Percentiles rank a stretch among this genome's conserved stretches.
phyloP scores from a whole-genome alignment of 2,888 invertebrate genomes.

The Pinctada fucata region DNA sequence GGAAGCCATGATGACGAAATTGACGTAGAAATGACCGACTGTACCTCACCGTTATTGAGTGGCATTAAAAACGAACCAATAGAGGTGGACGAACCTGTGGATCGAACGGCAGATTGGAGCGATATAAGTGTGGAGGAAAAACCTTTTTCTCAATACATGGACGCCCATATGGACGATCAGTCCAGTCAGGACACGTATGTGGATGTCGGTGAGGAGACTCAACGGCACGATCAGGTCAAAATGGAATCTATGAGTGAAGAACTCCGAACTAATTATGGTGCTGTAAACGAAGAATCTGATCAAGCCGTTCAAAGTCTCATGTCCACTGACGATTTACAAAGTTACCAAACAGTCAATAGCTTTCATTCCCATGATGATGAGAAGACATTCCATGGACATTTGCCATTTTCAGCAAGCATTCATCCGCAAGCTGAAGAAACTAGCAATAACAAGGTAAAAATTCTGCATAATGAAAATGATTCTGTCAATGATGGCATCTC shows the following conservation, averaged over 20 bases:
- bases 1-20: conserved; percentile 24
- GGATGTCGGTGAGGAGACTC: not conserved
- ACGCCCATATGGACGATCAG: not conserved
- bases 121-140: conserved; percentile 24
- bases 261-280: not conserved
- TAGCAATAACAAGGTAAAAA: not conserved
- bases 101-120: conserved; percentile 9
- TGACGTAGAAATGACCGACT: conserved; percentile 3
- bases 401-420: not conserved
- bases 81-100: conserved; percentile 4
- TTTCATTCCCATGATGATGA: conserved; percentile 4
- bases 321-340: conserved; percentile 13
- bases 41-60: not conserved
- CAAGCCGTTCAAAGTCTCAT: conserved; percentile 18
- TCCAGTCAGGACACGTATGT: not conserved
- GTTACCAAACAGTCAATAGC: conserved; percentile 4
- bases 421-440: not conserved
- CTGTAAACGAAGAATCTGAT: not conserved
- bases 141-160: conserved; percentile 22
- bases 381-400: not conserved
- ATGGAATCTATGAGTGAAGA: not conserved
- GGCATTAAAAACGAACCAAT: conserved; percentile 12
- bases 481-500: not conserved
- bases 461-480: not conserved
- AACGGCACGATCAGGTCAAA: not conserved